Conservation (phyloP, 1,140 invertebrate species). For the Hylaeus anthracinus region DNA sequence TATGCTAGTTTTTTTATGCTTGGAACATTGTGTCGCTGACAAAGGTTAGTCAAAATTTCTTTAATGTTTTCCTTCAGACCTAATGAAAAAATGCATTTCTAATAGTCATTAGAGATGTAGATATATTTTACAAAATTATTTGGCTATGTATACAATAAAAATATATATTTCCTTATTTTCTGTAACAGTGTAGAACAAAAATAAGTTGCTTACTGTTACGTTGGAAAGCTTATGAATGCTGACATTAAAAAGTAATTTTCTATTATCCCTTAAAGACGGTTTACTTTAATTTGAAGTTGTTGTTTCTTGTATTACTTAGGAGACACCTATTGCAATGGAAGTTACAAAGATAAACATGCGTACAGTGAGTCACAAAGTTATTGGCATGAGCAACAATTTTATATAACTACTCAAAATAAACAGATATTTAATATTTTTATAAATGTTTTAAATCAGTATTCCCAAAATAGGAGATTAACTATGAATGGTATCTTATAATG, state of each 20-base stretch:
- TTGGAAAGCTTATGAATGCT: not conserved
- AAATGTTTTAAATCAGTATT: too few species aligned
- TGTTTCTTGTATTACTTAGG: not conserved
- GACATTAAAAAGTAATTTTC: not conserved
- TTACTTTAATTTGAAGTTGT: not conserved
- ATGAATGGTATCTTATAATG: too few species aligned
- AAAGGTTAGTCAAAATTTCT: slow-evolving; percentile 84
- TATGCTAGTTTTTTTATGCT: slow-evolving; percentile 88
- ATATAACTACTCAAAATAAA: too few species aligned
- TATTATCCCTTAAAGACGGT: not conserved
- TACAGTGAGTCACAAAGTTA: not conserved
- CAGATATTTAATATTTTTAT: too few species aligned
- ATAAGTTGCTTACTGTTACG: not conserved
- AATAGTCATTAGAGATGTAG: not conserved
- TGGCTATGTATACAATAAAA: too few species aligned
- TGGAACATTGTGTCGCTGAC: slow-evolving; percentile 82
- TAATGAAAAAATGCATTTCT: slow-evolving; percentile 54
- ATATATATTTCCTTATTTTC: not conserved
- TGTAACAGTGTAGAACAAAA: not conserved
- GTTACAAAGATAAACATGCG: not conserved
- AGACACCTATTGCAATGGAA: not conserved
- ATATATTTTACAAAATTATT: not conserved
- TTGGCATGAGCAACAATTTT: too few species aligned
- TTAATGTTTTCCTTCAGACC: slow-evolving; percentile 83
- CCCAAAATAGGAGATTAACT: too few species aligned